Conservation (phyloP, 2,888 invertebrate species). For the Hirudinaria manillensis region DNA sequence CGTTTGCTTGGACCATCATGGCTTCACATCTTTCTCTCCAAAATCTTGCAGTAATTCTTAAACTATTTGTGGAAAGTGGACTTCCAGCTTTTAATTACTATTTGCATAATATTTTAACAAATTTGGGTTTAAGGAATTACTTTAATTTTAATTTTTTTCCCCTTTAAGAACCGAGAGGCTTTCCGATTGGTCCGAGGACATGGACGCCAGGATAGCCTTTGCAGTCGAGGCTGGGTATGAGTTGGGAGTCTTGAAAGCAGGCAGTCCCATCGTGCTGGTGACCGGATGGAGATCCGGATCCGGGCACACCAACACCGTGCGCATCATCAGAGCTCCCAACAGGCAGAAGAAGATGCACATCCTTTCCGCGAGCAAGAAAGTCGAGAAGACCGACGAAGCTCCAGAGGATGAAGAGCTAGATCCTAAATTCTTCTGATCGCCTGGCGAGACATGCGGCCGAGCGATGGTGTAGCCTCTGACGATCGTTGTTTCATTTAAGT, state of each 20-base stretch:
- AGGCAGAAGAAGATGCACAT: constrained; percentile 30
- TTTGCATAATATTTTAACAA: too few relatives aligned
- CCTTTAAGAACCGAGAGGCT: constrained; percentile 39
- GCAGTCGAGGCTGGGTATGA: constrained; percentile 68
- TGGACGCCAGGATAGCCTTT: constrained; percentile 49
- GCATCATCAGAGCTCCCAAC: constrained; percentile 38
- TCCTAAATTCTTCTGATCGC: background rate
- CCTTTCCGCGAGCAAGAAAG: constrained; percentile 4
- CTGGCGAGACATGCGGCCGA: too few relatives aligned
- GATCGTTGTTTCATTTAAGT: too few relatives aligned
- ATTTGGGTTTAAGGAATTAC: too few relatives aligned
- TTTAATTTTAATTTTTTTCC: too few relatives aligned
- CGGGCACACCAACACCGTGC: constrained; percentile 42
- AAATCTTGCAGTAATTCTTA: too few relatives aligned
- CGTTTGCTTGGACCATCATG: too few relatives aligned
- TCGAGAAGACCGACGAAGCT: background rate
- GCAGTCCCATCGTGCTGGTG: constrained; percentile 56
- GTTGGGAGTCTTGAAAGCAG: constrained; percentile 75
- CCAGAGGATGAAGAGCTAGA: background rate
- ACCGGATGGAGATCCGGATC: constrained; percentile 42
- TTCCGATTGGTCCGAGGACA: constrained; percentile 51
- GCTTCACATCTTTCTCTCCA: too few relatives aligned
- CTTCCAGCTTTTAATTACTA: too few relatives aligned
- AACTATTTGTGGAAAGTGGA: too few relatives aligned
- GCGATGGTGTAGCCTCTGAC: too few relatives aligned